These are phyloP conservation scores for Dione juno DNA, from an alignment of 2,888 invertebrate species.

Conservation along the genomic window DNA sequence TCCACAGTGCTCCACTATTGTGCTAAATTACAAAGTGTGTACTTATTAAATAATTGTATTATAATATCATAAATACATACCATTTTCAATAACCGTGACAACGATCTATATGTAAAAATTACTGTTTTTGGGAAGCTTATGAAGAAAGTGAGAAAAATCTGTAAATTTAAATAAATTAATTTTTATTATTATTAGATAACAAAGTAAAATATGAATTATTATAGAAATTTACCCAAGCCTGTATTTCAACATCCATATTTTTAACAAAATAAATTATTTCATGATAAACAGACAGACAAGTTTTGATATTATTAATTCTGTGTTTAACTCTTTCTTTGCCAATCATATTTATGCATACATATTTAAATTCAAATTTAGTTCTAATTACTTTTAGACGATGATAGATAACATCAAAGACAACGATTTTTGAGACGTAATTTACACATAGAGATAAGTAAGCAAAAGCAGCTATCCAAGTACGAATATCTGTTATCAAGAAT, in stretches of 20 bases:
- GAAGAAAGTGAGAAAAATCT: conserved; percentile 11
- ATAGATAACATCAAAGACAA: conserved; percentile 19
- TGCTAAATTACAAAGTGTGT: too few relatives aligned
- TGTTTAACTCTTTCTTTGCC: conserved; percentile 12
- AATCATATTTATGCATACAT: conserved; percentile 6
- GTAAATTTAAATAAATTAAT: background rate
- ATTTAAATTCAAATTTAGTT: conserved; percentile 18
- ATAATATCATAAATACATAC: background rate
- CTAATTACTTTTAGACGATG: conserved; percentile 10
- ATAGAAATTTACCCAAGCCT: conserved; percentile 18
- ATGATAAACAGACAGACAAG: conserved; percentile 6
- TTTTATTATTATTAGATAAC: background rate
- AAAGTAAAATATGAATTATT: background rate
- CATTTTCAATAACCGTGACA: background rate
- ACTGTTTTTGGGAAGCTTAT: conserved; percentile 19
- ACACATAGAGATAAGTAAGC: background rate
- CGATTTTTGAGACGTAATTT: conserved; percentile 1
- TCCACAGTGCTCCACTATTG: too few relatives aligned
- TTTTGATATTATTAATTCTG: conserved; percentile 17
- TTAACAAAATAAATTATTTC: conserved; percentile 15
- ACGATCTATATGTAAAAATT: background rate
- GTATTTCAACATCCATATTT: conserved; percentile 16
- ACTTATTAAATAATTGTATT: background rate
- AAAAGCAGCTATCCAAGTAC: background rate
- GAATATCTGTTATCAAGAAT: background rate